phyloP scores from a whole-genome alignment of 2,113 vertebrate species.

The Miniopterus natalensis region DNA sequence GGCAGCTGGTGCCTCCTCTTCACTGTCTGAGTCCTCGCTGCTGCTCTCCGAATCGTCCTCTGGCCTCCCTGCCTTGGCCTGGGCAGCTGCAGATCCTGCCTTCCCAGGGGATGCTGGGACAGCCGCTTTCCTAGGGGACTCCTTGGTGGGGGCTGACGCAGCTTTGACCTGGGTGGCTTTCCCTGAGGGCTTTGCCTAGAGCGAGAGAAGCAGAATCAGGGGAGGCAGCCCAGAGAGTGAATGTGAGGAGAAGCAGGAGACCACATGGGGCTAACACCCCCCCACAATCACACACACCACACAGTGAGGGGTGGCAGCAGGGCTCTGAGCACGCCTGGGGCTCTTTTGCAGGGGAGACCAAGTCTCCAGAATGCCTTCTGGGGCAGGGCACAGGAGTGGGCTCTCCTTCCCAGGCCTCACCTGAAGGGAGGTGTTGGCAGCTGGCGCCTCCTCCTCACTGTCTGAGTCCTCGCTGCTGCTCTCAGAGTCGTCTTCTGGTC shows the following conservation, averaged over 20 bases:
- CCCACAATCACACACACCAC: no score
- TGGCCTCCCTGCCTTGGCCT: not conserved
- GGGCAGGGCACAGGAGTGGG: no score
- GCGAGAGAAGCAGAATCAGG: slow-evolving; percentile 32
- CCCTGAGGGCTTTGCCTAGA: slow-evolving; percentile 75
- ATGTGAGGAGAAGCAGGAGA: not conserved
- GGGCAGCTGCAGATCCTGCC: slow-evolving; percentile 31
- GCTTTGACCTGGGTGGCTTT: slow-evolving; percentile 68
- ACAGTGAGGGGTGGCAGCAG: no score
- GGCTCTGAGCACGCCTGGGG: no score
- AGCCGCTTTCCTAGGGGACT: not conserved
- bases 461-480: slow-evolving; percentile 78
- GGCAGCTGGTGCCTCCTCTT: slow-evolving; percentile 32
- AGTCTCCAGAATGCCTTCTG: no score
- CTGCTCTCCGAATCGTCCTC: slow-evolving; percentile 48
- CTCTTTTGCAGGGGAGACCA: no score
- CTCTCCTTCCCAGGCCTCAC: not conserved
- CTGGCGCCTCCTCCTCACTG: slow-evolving; percentile 33
- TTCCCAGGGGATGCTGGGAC: slow-evolving; percentile 38
- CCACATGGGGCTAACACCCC: not conserved
- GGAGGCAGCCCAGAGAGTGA: not conserved
- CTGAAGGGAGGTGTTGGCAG: not conserved
- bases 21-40: slow-evolving; percentile 72
- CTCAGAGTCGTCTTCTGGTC: not conserved
- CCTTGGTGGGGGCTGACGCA: not conserved